phyloP scores from a whole-genome alignment of 2,113 vertebrate species.

The Rhizomys pruinosus region DNA sequence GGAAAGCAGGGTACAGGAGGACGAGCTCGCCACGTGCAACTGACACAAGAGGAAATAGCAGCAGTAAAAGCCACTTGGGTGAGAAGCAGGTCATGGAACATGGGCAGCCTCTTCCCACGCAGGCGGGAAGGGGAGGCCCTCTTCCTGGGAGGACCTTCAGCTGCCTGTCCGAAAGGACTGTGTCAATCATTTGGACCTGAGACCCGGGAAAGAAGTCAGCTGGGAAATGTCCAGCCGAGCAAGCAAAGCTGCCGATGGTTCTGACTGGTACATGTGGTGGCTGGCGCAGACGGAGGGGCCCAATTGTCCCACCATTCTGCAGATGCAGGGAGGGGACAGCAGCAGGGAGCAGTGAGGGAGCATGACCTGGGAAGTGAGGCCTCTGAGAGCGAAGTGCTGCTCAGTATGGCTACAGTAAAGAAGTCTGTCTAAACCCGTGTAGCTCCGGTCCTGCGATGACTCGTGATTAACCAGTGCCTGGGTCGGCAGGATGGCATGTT shows the following conservation, averaged over 20 bases:
- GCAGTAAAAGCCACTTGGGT: background rate
- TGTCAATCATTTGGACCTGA: background rate
- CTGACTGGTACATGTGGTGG: background rate
- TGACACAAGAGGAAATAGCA: fast-evolving
- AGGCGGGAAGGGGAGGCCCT: background rate
- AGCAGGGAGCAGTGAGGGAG: background rate
- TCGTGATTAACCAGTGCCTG: no score
- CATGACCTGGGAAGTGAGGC: no score
- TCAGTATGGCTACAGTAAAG: no score
- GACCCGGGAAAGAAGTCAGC: background rate
- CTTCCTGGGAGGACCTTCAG: background rate
- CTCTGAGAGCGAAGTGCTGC: no score
- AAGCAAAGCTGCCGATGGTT: background rate
- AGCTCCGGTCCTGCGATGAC: no score
- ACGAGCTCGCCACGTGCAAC: fast-evolving
- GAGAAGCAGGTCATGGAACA: background rate
- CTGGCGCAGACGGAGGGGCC: background rate
- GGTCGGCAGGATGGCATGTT: no score
- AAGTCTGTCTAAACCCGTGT: no score
- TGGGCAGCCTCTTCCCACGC: no score
- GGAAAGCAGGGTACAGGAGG: fast-evolving
- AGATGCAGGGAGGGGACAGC: background rate
- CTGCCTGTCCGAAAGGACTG: background rate
- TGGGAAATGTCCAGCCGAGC: background rate
- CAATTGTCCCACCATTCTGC: no score